A percentile compares a stretch with the other conserved stretches of the same genome.
Evolutionary conservation across 1,140 invertebrate genomes (phyloP).

Genomic region (Formica selysi): DNA sequence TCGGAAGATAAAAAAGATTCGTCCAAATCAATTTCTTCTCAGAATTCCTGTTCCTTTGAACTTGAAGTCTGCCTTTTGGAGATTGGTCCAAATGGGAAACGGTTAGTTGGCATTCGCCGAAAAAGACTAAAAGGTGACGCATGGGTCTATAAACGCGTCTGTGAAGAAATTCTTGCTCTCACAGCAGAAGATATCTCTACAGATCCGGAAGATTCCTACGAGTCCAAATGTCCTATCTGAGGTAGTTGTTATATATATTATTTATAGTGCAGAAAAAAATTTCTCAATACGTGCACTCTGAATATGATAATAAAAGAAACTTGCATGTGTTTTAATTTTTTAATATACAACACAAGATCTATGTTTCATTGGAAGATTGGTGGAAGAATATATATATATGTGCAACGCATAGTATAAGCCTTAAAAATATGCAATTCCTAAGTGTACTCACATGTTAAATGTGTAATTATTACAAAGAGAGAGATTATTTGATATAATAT

Average conservation of each 20-base stretch:
- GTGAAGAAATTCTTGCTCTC: slow-evolving; percentile 92
- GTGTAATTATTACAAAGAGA: not conserved
- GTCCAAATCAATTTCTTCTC: slow-evolving; percentile 75
- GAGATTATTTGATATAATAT: slow-evolving; percentile 40
- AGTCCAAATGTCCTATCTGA: slow-evolving; percentile 83
- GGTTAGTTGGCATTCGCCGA: slow-evolving; percentile 90
- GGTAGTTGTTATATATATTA: not conserved
- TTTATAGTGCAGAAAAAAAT: not conserved
- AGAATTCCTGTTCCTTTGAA: slow-evolving; percentile 90
- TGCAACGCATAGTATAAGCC: slow-evolving; percentile 47
- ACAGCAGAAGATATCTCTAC: slow-evolving; percentile 83
- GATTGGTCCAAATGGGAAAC: slow-evolving; percentile 78
- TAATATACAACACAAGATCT: slow-evolving; percentile 18
- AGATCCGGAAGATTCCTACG: slow-evolving; percentile 71
- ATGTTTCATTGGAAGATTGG: not conserved
- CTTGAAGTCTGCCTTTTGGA: slow-evolving; percentile 92
- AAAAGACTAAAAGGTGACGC: slow-evolving; percentile 94
- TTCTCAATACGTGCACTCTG: not conserved
- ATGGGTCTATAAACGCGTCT: slow-evolving; percentile 95
- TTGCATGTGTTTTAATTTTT: slow-evolving; percentile 1
- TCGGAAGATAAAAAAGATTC: slow-evolving; percentile 68
- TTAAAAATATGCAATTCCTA: slow-evolving; percentile 41
- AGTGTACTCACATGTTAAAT: slow-evolving; percentile 23
- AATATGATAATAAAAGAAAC: not conserved
- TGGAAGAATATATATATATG: slow-evolving; percentile 18